A percentile compares a stretch with the other conserved stretches of the same genome.
phyloP scores from a whole-genome alignment of 2,797 vertebrate genomes.

The Pelochelys cantorii region DNA sequence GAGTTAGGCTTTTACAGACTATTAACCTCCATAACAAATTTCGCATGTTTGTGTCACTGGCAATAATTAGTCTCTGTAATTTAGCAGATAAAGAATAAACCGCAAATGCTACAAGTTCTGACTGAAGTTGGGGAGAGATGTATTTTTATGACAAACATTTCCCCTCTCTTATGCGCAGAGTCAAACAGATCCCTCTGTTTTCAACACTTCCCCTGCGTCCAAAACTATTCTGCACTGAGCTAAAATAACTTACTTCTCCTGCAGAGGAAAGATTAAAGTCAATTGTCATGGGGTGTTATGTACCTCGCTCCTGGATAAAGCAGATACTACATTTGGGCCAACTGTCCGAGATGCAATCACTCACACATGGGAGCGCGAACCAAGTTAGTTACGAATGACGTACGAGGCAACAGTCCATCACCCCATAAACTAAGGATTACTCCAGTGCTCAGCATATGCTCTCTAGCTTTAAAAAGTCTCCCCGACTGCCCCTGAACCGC shows the following conservation, averaged over 20 bases:
- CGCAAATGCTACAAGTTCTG: not conserved
- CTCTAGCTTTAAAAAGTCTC: not conserved
- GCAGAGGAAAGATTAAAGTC: not conserved
- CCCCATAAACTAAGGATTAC: not conserved
- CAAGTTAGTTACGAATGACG: not conserved
- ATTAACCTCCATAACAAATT: not conserved
- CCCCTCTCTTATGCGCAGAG: not conserved
- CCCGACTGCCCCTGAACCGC: not conserved
- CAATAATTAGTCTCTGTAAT: not conserved
- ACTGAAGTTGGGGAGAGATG: not conserved
- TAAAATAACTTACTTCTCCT: not conserved
- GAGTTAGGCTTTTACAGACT: not conserved
- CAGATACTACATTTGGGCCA: not conserved
- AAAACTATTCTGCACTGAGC: not conserved
- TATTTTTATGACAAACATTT: not conserved
- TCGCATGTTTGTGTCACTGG: not conserved
- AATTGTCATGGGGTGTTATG: not conserved
- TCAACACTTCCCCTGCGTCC: not conserved
- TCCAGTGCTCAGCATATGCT: not conserved
- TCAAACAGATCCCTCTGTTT: not conserved
- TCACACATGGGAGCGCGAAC: not conserved
- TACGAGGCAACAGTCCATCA: not conserved
- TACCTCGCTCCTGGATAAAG: not conserved
- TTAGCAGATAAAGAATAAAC: constrained; percentile 1
- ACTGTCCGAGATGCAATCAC: not conserved